phyloP scores from a whole-genome alignment of 2,888 invertebrate species.

The Thecophora atra region DNA sequence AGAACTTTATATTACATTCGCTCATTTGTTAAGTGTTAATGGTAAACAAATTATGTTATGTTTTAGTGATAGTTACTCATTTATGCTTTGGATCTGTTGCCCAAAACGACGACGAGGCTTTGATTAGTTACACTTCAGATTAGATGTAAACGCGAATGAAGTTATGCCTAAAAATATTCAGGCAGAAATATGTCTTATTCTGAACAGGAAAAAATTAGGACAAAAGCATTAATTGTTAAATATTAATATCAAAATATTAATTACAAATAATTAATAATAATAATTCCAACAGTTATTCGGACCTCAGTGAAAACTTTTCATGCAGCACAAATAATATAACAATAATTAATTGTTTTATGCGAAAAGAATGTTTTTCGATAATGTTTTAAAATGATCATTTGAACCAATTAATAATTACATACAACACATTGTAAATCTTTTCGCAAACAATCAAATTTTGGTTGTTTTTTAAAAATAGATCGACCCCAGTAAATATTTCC shows the following conservation, averaged over 20 bases:
- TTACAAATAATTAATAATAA: no score
- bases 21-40: neutral
- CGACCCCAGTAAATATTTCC: constrained; percentile 11
- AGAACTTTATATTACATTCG: constrained; percentile 27
- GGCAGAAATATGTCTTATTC: neutral
- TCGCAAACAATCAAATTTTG: constrained; percentile 8
- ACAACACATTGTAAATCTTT: neutral
- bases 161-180: constrained; percentile 16
- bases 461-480: constrained; percentile 14
- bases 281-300: no score
- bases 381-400: neutral
- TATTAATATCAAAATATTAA: neutral
- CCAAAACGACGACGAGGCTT: constrained; percentile 1
- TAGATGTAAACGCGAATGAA: constrained; percentile 10
- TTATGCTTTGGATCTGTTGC: constrained; percentile 7
- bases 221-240: neutral
- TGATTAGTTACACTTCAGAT: neutral
- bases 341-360: no score
- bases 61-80: constrained; percentile 29
- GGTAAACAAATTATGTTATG: neutral
- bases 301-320: no score
- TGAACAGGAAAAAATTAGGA: neutral
- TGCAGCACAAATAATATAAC: no score
- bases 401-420: neutral
- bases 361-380: no score